These are phyloP conservation scores for Pachyuromys duprasi DNA, from an alignment of 2,797 vertebrate species.

Conservation along the genomic window DNA sequence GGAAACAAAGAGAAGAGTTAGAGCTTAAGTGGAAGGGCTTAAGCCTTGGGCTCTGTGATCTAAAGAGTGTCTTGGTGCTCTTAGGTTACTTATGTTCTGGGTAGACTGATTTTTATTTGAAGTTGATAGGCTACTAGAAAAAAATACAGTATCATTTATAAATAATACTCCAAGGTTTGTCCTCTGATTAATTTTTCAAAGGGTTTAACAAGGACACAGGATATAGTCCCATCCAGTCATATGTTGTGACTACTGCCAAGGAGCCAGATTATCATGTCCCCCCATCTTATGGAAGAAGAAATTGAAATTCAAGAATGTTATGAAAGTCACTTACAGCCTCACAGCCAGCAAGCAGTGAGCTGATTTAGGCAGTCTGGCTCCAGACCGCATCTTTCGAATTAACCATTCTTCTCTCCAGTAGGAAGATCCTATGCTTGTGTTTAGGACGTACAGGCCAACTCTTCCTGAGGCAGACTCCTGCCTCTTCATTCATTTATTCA, in stretches of 20 bases:
- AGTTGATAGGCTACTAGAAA: constrained; percentile 2
- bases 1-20: neutral
- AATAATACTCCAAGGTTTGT: neutral
- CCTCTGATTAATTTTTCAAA: constrained; percentile 12
- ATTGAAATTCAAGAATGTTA: neutral
- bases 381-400: neutral
- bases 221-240: neutral
- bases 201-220: neutral
- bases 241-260: neutral
- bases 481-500: neutral
- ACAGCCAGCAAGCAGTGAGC: neutral
- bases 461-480: neutral
- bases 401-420: neutral
- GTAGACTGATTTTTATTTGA: constrained; percentile 1
- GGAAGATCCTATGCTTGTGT: neutral
- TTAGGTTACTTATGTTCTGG: neutral
- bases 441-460: neutral
- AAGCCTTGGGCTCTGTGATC: neutral
- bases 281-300: constrained; percentile 23
- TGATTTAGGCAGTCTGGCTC: constrained; percentile 25
- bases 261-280: neutral
- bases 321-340: neutral
- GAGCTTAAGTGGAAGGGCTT: neutral
- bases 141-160: neutral
- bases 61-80: neutral